phyloP scores from a whole-genome alignment of 2,113 vertebrate species.

The Oceanites oceanicus region DNA sequence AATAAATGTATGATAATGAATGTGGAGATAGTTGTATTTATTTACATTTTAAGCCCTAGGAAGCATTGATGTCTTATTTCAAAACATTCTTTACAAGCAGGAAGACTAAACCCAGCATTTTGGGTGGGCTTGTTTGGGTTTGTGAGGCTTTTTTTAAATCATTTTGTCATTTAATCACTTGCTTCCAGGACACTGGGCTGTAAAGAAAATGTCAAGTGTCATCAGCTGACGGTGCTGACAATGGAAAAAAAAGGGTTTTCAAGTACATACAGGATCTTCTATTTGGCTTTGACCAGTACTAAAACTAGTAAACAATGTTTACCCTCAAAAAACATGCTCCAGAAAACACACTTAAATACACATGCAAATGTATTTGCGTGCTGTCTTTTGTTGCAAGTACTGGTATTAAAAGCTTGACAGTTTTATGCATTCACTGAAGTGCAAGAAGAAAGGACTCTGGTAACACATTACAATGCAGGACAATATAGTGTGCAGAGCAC shows the following conservation, averaged over 20 bases:
- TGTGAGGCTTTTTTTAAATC: background rate
- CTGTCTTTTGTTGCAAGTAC: background rate
- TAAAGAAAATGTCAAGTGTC: background rate
- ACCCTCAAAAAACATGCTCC: background rate
- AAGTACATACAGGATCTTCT: background rate
- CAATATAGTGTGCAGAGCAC: background rate
- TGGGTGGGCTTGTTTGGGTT: constrained; percentile 11
- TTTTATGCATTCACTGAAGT: background rate
- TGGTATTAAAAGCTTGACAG: background rate
- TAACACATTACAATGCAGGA: background rate
- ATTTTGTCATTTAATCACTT: background rate
- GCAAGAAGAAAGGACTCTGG: background rate
- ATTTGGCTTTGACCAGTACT: background rate
- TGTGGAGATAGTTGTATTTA: background rate
- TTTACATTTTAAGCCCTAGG: background rate
- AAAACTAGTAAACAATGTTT: background rate
- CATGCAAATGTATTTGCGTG: background rate
- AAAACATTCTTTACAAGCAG: background rate
- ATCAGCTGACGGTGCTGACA: background rate
- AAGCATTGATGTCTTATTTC: background rate
- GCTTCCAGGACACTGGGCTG: background rate
- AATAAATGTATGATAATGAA: background rate
- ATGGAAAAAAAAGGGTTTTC: background rate
- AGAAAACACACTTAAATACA: background rate
- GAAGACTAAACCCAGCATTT: background rate